phyloP scores from a whole-genome alignment of 1,140 invertebrate genomes.

The Lordiphosa clarofinis region DNA sequence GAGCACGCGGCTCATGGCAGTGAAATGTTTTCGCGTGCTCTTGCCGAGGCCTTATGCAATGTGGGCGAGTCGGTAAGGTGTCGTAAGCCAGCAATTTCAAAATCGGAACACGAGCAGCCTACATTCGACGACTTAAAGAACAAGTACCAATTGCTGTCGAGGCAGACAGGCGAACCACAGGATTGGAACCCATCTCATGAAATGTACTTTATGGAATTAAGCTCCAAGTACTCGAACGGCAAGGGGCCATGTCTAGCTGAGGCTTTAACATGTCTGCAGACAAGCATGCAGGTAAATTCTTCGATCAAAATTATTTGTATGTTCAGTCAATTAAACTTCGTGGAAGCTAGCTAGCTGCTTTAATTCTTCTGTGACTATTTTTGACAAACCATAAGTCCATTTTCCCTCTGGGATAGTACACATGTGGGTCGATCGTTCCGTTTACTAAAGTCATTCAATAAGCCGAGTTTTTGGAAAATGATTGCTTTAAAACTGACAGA shows the following conservation, averaged over 20 bases:
- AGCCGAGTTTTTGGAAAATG: too few relatives aligned
- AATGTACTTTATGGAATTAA: constrained; percentile 27
- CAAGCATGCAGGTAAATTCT: constrained; percentile 64
- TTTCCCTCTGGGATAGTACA: too few relatives aligned
- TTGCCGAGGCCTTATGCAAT: constrained; percentile 42
- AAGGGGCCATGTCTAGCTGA: constrained; percentile 47
- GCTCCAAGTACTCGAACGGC: constrained; percentile 26
- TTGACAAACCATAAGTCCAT: too few relatives aligned
- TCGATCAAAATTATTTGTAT: constrained; percentile 25
- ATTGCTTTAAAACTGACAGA: too few relatives aligned
- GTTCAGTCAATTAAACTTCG: too few relatives aligned
- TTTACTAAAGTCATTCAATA: too few relatives aligned
- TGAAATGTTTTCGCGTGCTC: constrained; percentile 60
- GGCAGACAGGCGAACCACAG: neutral
- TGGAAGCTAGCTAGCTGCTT: too few relatives aligned
- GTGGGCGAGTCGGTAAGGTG: constrained; percentile 28
- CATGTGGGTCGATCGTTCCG: too few relatives aligned
- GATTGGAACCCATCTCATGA: constrained; percentile 39
- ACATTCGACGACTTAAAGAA: constrained; percentile 18
- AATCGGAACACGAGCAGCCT: constrained; percentile 1
- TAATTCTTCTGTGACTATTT: too few relatives aligned
- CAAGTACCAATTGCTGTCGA: constrained; percentile 25
- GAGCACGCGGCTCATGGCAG: constrained; percentile 45
- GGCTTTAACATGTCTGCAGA: constrained; percentile 64
- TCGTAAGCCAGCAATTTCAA: neutral